Base-by-base conservation (phyloP, 2,888 invertebrate genomes). In the Lasioglossum leucozonium region DNA sequence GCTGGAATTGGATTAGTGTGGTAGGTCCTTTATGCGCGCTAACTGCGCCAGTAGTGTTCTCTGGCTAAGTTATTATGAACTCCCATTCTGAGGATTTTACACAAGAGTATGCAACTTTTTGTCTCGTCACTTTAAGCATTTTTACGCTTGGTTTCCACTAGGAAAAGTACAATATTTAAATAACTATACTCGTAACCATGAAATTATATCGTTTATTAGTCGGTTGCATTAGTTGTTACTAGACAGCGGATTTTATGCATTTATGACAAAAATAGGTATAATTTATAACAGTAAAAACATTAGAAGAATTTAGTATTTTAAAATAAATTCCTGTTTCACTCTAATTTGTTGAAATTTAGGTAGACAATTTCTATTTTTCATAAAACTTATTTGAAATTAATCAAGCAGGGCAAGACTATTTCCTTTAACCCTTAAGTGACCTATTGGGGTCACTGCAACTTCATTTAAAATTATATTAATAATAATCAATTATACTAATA, bases 21-120 rank as follows among this genome's bases (percentile, higher is more conserved):
- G 72, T 22, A 30, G 47, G 47, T 81, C 58, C 69, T 44, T 47
- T 69, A 65, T 16, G 44, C 44, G 44, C 37, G 37, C 44, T 58
- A 71, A 44, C 79, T 44, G 26, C 37, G n/a, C n/a, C 40, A 11
- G 34, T 40, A 26, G 26, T 34, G 44, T 55, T 67, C 55, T 30
- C 65, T 22, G 34, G 34, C 18, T 34, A 65, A 67, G 34, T 67
- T 67, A 67, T 67, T 67, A 67, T 22, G 34, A 67, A 34, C 65
- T 67, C 34, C 65, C 65, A 22, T 67, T 67, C 34, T 1, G 18
- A 34, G 65, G 34, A 67, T 67, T 34, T 67, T 37, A 37, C 18
- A 22, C 65, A 34, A 4, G 65, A 22, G 22, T 22, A 34, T 10
- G 22, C 30, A 34, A 37, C 22, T 67, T 67, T 37, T 34, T 67